These are phyloP conservation scores for Micropterix aruncella DNA, from an alignment of 2,888 invertebrate genomes.

Conservation along the genomic window DNA sequence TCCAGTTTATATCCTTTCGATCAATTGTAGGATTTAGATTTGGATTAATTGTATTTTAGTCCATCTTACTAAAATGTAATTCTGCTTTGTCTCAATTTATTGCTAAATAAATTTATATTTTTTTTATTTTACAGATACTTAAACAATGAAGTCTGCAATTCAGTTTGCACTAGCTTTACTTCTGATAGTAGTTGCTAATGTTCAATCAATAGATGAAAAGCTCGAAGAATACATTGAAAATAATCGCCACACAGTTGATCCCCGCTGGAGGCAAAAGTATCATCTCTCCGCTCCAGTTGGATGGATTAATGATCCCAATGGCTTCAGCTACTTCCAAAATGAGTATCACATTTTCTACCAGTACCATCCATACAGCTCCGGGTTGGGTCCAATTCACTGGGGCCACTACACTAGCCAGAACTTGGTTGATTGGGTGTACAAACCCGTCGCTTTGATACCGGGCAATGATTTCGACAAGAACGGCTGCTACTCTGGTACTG, in stretches of 20 bases:
- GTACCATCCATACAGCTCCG: slow-evolving; percentile 31
- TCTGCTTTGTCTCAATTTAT: no score
- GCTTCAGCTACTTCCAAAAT: slow-evolving; percentile 34
- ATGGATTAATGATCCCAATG: slow-evolving; percentile 45
- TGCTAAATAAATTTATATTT: no score
- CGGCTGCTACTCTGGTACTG: slow-evolving; percentile 34
- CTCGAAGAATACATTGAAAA: slow-evolving; percentile 25
- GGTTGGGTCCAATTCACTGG: slow-evolving; percentile 40
- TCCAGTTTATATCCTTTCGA: no score
- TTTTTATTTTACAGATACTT: no score
- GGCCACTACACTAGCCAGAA: slow-evolving; percentile 33
- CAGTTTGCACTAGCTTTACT: no score
- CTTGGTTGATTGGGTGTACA: slow-evolving; percentile 32
- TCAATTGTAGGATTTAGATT: no score
- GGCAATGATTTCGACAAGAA: slow-evolving; percentile 19
- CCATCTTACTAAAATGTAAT: no score
- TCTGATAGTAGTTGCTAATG: no score
- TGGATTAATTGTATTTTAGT: no score
- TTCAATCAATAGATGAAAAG: slow-evolving; percentile 12
- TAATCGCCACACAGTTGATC: slow-evolving; percentile 22
- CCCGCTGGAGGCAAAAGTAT: slow-evolving; percentile 24
- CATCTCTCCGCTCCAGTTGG: slow-evolving; percentile 31
- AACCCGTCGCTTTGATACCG: slow-evolving; percentile 33
- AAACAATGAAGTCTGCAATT: no score
- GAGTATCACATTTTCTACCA: slow-evolving; percentile 40